These are phyloP conservation scores for Chalcis sispes DNA, from an alignment of 2,888 invertebrate genomes.

Conservation along the genomic window DNA sequence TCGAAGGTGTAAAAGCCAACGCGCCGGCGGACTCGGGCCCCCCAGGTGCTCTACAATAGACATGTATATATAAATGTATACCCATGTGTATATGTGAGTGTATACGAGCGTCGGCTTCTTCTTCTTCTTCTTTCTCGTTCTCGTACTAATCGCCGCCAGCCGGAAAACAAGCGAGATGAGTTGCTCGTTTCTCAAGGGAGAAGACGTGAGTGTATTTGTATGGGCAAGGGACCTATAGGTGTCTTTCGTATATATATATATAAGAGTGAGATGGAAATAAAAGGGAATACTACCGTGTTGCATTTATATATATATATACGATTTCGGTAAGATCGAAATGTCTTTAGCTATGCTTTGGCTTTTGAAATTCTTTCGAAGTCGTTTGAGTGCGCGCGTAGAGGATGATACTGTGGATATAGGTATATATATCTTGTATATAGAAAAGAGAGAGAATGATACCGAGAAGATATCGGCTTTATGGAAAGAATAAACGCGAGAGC, in stretches of 20 bases:
- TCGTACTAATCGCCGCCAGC: conserved; percentile 68
- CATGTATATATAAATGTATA: no score
- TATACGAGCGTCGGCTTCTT: no score
- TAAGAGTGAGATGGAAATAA: neutral
- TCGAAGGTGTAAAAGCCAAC: conserved; percentile 67
- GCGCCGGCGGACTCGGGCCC: conserved; percentile 57
- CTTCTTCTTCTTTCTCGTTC: conserved; percentile 10
- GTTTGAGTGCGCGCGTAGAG: neutral
- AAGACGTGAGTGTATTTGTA: no score
- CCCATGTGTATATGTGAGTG: no score
- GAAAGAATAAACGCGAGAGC: conserved; percentile 25
- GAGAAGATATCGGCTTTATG: conserved; percentile 5
- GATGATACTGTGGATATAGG: neutral
- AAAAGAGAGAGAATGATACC: neutral
- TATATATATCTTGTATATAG: no score
- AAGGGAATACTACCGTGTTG: conserved; percentile 33
- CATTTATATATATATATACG: neutral
- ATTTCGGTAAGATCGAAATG: conserved; percentile 11
- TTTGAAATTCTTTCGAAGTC: conserved; percentile 23
- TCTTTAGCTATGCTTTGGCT: conserved; percentile 38
- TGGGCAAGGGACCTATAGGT: no score
- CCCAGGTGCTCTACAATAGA: conserved; percentile 66
- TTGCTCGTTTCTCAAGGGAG: conserved; percentile 64
- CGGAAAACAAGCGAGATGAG: conserved; percentile 72
- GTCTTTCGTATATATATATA: no score